phyloP scores from a whole-genome alignment of 2,113 vertebrate species.

The Phasianus colchicus region DNA sequence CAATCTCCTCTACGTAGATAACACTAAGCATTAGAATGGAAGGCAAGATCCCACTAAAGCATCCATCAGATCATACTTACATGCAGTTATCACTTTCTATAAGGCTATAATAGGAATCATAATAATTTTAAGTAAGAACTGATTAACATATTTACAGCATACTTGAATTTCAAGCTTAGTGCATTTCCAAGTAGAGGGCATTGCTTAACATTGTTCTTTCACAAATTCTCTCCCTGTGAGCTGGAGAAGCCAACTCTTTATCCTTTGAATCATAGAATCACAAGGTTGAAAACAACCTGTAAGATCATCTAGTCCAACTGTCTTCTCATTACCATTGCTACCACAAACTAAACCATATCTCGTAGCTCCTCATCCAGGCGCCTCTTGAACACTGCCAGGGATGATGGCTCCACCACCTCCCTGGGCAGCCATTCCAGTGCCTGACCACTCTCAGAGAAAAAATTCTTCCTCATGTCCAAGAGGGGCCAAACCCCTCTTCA shows the following conservation, averaged over 20 bases:
- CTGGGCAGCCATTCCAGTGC: too few species aligned
- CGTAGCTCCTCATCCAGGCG: too few species aligned
- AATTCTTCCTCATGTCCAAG: too few species aligned
- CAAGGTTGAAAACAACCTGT: too few species aligned
- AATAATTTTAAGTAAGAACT: not conserved
- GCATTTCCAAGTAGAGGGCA: not conserved
- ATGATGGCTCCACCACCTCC: too few species aligned
- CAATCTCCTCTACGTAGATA: not conserved
- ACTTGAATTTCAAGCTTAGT: not conserved
- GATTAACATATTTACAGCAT: not conserved
- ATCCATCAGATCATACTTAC: not conserved
- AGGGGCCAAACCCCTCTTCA: too few species aligned
- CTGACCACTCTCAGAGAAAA: too few species aligned
- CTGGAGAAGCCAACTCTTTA: not conserved
- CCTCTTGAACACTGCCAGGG: too few species aligned
- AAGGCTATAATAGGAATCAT: not conserved
- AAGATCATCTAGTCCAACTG: too few species aligned
- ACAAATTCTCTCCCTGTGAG: not conserved
- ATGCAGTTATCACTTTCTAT: not conserved
- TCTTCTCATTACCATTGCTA: too few species aligned
- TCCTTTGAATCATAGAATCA: not conserved
- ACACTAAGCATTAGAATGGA: not conserved
- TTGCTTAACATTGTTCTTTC: slow-evolving; percentile 33
- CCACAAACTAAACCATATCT: too few species aligned
- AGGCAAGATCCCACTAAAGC: not conserved